Evolutionary conservation across 2,888 invertebrate genomes (phyloP), one percentile per base, ranked within the genome.

Genomic region (Noctua pronuba): DNA sequence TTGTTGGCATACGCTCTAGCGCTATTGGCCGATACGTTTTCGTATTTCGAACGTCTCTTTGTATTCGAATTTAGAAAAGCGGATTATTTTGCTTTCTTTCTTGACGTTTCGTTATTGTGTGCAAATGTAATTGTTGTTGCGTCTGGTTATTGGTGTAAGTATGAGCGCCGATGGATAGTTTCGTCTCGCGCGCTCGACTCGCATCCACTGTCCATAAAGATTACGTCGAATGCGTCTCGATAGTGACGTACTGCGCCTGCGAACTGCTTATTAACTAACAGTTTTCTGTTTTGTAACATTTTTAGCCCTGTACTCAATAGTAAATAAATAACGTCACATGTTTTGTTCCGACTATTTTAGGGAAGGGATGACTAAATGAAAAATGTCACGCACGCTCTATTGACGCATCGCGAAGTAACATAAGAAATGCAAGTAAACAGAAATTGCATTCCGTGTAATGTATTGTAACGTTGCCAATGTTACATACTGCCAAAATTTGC

Each of bases 51-150:
- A 94, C 92, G 92, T 91, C 92, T 94, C 95, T 95, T 96, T 94
- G 95, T 95, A 94, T 95, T 95, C 95, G 94, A 94, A 95, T 96
- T 95, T 95, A 95, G 96, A 96, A 95, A 95, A 94, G 93, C 88
- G 87, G 92, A 92, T 95, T 92, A 91, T 90, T 94, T 94, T 95
- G 94, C 93, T 96, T 95, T 95, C 94, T 95, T 96, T 93, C 93
- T 91, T 92, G 91, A 90, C 87, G 90, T 91, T 90, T 77, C 86
- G 89, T 91, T 92, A 96, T 96, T 96, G 96, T 96, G 95, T 96
- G 96, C 95, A 93, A 96, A 96, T 96, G 94, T 95, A 94, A 95
- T 95, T 94, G 96, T 95, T 92, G 90, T 87, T 86, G 90, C 88
- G 93, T 91, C 93, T 90, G 93, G 93, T 94, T 94, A 95, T 94